phyloP scores from a whole-genome alignment of 2,888 invertebrate species.

The Cantharis nigra region DNA sequence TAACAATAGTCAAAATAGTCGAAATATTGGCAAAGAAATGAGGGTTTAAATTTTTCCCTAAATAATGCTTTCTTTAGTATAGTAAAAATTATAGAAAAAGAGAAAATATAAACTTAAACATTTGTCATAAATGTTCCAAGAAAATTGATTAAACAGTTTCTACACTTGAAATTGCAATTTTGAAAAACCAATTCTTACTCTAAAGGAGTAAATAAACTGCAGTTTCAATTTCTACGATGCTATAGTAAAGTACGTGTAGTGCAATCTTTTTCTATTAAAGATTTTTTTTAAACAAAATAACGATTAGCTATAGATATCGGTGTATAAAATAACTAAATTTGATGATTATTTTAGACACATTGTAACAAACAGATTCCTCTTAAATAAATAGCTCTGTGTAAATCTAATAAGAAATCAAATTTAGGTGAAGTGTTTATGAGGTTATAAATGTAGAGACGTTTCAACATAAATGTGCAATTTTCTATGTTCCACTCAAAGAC shows the following conservation, averaged over 20 bases:
- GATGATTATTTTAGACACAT: neutral
- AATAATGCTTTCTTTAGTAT: no score
- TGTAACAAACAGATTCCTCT: neutral
- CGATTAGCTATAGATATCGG: neutral
- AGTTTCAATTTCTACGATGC: neutral
- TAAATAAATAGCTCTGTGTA: neutral
- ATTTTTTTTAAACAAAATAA: neutral
- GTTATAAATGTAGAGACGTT: neutral
- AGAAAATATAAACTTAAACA: neutral
- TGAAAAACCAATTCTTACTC: neutral
- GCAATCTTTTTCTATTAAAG: neutral
- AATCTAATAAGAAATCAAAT: neutral
- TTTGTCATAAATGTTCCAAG: neutral
- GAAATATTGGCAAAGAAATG: no score
- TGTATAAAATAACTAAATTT: no score
- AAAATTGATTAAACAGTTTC: neutral
- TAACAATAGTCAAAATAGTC: no score
- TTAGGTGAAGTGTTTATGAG: neutral
- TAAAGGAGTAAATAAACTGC: neutral
- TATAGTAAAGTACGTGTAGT: neutral
- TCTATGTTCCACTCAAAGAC: neutral
- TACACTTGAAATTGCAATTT: neutral
- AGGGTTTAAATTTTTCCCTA: no score
- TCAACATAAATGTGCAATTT: neutral
- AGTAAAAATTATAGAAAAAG: neutral